Percentiles rank a stretch among this genome's conserved stretches.
These are phyloP conservation scores for Enteromius paludinosus DNA, from an alignment of 2,797 vertebrate species.

Conservation along the genomic window DNA sequence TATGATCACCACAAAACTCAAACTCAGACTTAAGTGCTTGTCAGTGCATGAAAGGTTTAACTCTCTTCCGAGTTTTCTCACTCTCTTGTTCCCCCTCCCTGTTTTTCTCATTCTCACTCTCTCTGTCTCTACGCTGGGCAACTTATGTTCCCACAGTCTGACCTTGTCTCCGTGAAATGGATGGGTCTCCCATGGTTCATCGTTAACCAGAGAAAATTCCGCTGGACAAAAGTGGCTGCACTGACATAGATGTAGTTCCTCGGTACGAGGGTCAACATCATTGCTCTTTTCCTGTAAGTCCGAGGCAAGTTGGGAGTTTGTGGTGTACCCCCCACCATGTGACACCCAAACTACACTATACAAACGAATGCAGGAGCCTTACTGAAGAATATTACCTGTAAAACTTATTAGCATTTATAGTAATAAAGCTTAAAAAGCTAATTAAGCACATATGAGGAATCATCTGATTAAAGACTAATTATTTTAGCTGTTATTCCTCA, in stretches of 20 bases:
- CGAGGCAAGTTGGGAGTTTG: constrained; percentile 72
- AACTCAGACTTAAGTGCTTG: constrained; percentile 32
- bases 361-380: background rate
- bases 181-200: constrained; percentile 86
- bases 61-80: constrained; percentile 40
- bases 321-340: constrained; percentile 57
- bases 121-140: constrained; percentile 76
- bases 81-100: constrained; percentile 31
- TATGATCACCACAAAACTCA: background rate
- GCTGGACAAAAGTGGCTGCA: constrained; percentile 74
- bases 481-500: constrained; percentile 44
- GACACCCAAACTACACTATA: constrained; percentile 40
- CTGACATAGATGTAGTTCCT: constrained; percentile 86
- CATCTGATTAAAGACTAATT: constrained; percentile 48
- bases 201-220: constrained; percentile 82
- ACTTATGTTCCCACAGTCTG: constrained; percentile 78
- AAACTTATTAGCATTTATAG: constrained; percentile 49
- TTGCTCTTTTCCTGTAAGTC: constrained; percentile 79
- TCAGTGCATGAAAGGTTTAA: constrained; percentile 36
- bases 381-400: constrained; percentile 34
- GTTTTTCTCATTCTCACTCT: constrained; percentile 39
- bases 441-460: constrained; percentile 53
- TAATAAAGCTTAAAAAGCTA: constrained; percentile 25
- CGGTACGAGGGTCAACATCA: constrained; percentile 85
- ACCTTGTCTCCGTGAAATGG: constrained; percentile 87